Evolutionary conservation across 2,888 invertebrate genomes (phyloP), one percentile per base, ranked within the genome.

Genomic region (Lasius platythorax): DNA sequence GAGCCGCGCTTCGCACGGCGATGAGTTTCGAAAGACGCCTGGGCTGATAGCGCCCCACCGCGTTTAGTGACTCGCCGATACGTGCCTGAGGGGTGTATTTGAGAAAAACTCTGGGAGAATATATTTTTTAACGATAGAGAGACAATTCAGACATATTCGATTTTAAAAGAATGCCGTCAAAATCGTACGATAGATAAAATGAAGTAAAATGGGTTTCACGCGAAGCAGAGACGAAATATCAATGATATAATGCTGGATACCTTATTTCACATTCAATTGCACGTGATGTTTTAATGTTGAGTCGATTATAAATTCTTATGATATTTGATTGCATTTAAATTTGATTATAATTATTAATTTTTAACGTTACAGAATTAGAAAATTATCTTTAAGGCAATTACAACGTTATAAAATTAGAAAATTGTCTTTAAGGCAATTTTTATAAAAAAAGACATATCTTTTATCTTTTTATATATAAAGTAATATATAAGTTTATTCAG

Each of bases 11-110:
- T 84, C 74, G 68, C 53, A 58, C 70, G 46, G 18, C 79, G 76
- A 53, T 28, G 79, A 79, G 53, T 82, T 82, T 86, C 88, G 68
- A 84, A 83, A 72, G 66, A 46, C 63, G 43, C 4, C 56, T 50
- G 23, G 50, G 1, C 63, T 72, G 83, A 74, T 83, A 70, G 61
- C 40, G 23, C 1, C 12, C 61, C 23, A 72, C 30, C 56, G 56
- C 9, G 12, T 28, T 23, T 18, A 56, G 37, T 12, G 3, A 30
- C n/a, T 43, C 9, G 43, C 43, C 23, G 73, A 78, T 30, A 28
- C 30, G 18, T 15, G 28, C n/a, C 30, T 15, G 43, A 15, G 23
- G n/a, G 28, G 28, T 40, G 63, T 43, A 37, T 76, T 50, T 53
- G 53, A 43, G 6, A 46, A 66, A 46, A 61, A 50, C 0, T 15